These are phyloP conservation scores for Mechanitis messenoides DNA, from an alignment of 2,888 invertebrate genomes.

Conservation along the genomic window DNA sequence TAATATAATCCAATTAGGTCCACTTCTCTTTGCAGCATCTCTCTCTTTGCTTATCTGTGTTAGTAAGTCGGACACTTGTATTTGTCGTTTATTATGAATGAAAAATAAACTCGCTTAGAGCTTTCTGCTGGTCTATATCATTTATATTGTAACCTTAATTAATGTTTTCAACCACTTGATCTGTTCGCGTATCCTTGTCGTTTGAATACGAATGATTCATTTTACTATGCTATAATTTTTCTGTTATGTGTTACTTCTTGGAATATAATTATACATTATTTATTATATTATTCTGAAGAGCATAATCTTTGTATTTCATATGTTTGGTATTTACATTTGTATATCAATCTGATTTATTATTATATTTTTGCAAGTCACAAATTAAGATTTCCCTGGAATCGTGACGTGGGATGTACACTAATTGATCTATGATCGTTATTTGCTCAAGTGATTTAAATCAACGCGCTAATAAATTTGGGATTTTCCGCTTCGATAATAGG, in stretches of 20 bases:
- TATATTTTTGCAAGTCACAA: background rate
- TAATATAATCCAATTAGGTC: conserved; percentile 24
- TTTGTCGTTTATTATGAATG: conserved; percentile 72
- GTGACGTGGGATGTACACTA: background rate
- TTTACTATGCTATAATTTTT: conserved; percentile 25
- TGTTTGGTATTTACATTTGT: background rate
- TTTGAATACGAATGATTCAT: conserved; percentile 51
- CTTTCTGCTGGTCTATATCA: conserved; percentile 64
- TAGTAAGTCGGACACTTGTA: conserved; percentile 68
- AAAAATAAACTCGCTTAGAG: conserved; percentile 69
- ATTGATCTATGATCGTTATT: conserved; percentile 14
- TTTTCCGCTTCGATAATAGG: conserved; percentile 11
- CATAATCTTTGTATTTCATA: conserved; percentile 5
- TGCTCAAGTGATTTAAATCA: conserved; percentile 19
- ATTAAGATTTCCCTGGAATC: conserved; percentile 2
- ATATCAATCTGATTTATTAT: background rate
- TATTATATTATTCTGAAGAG: conserved; percentile 6
- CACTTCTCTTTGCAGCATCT: conserved; percentile 28
- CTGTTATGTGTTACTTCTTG: conserved; percentile 11
- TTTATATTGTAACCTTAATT: conserved; percentile 72
- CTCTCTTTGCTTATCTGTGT: conserved; percentile 57
- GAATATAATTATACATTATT: conserved; percentile 11
- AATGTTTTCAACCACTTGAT: conserved; percentile 59
- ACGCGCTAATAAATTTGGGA: conserved; percentile 21
- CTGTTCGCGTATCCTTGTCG: conserved; percentile 47